Evolutionary conservation across 2,888 invertebrate species (phyloP).

Genomic region (Dynastes tityus): DNA sequence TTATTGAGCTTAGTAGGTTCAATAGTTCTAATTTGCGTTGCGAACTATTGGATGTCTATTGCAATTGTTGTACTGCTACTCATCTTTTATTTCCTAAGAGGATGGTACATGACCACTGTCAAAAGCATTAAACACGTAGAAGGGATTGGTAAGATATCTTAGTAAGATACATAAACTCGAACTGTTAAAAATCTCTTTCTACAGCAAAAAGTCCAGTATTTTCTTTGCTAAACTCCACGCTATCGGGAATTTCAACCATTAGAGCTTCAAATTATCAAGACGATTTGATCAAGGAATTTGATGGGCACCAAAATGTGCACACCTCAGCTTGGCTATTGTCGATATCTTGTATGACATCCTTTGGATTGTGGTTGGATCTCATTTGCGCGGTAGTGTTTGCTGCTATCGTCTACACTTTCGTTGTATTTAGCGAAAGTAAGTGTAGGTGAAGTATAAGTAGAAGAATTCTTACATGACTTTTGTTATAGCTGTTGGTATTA

Average conservation of each 20-base stretch:
- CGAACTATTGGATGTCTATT: conserved; percentile 77
- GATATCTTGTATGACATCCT: conserved; percentile 76
- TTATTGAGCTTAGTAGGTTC: conserved; percentile 76
- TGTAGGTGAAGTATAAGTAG: background rate
- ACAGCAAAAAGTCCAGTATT: conserved; percentile 90
- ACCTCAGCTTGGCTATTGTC: conserved; percentile 78
- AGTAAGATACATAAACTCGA: background rate
- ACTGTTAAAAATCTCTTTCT: background rate
- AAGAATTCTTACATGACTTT: background rate
- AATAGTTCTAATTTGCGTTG: conserved; percentile 77
- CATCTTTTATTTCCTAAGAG: conserved; percentile 76
- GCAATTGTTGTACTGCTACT: conserved; percentile 75
- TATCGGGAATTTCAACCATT: conserved; percentile 89
- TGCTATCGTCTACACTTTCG: conserved; percentile 76
- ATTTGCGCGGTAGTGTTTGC: conserved; percentile 76
- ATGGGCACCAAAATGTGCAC: conserved; percentile 79
- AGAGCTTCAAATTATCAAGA: conserved; percentile 83
- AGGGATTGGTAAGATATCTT: conserved; percentile 69
- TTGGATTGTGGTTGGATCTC: conserved; percentile 79
- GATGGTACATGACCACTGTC: conserved; percentile 79
- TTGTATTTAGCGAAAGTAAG: conserved; percentile 72
- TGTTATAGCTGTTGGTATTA: conserved; percentile 62
- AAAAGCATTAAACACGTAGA: conserved; percentile 80
- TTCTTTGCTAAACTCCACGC: conserved; percentile 86
- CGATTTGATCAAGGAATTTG: conserved; percentile 81